Base-by-base conservation (phyloP, 2,888 invertebrate genomes). In the Tridacna gigas region DNA sequence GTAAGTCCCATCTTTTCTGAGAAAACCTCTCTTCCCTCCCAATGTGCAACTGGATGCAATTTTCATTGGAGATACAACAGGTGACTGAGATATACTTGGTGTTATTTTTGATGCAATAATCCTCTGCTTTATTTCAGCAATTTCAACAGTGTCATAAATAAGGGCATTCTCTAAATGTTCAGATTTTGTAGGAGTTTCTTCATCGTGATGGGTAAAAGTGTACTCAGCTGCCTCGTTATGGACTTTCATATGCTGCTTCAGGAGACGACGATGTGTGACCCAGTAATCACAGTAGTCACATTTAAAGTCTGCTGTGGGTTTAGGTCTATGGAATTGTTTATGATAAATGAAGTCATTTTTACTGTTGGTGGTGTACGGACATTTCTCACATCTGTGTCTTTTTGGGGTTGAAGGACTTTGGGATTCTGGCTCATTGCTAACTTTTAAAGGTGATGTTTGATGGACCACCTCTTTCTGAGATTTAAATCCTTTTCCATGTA, bases 321-420 rank as follows among this genome's bases (percentile, higher is more conserved):
- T 94, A 0, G 97, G 96, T 61, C 97, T 96, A 93, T 98, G 98
- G 93, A 98, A 97, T 92, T 97, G 97, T 92, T 97, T 97, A 93
- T 98, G 98, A 93, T 98, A 97, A 93, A 97, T 96, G 94, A 96
- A 97, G 94, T 98, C 97, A 45, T 97, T 97, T 94, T 97, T 97
- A 94, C 97, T 97, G 93, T 97, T 97, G 61, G 97, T 97, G 89
- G 97, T 97, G 93, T 97, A 98, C 0, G 98, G 97, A 94, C 98
- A 98, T 79, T 96, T 96, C 9, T 96, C 96, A 93, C 98, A 98
- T 93, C 96, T 96, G 94, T 97, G 97, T 84, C 97, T 96, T 92
- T 97, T 92, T 13, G 90, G 85, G 3, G 77, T 73, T 5, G 79
- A 76, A 20, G 88, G 77, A 15, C 82, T 79, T 0, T 48, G 75